These are phyloP conservation scores for Spodoptera frugiperda DNA, from an alignment of 1,140 invertebrate genomes.

Conservation along the genomic window DNA sequence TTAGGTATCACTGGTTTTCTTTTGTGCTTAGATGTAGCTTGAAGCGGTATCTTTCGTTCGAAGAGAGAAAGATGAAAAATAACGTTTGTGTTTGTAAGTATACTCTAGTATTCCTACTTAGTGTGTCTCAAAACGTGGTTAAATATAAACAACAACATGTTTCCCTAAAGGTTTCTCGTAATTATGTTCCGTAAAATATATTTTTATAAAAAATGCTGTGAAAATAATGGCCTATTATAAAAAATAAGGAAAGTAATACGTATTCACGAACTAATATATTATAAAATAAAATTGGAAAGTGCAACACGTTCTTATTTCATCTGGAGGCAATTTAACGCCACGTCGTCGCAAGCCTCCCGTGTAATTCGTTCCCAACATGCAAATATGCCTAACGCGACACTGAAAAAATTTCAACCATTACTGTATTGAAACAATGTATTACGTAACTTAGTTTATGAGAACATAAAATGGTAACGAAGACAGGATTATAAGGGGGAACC, in stretches of 20 bases:
- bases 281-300: conserved; percentile 42
- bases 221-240: too few relatives aligned
- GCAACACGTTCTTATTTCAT: conserved; percentile 57
- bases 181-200: too few relatives aligned
- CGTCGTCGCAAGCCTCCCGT: conserved; percentile 71
- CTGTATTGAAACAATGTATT: conserved; percentile 62
- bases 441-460: conserved; percentile 57
- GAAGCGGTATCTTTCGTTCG: conserved; percentile 13
- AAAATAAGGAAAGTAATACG: conserved; percentile 13
- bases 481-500: conserved; percentile 1
- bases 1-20: conserved; percentile 33
- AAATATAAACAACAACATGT: too few relatives aligned
- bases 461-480: conserved; percentile 28
- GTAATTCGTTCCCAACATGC: conserved; percentile 71
- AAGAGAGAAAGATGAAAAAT: conserved; percentile 2
- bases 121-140: too few relatives aligned
- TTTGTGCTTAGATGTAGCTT: conserved; percentile 11
- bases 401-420: conserved; percentile 75
- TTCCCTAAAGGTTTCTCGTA: too few relatives aligned
- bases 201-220: too few relatives aligned
- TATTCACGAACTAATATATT: neutral
- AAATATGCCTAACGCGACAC: conserved; percentile 65
- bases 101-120: neutral
- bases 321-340: conserved; percentile 80
- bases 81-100: conserved; percentile 5